These are phyloP conservation scores for Lasioglossum calceatum DNA, from an alignment of 2,888 invertebrate species.

Conservation along the genomic window DNA sequence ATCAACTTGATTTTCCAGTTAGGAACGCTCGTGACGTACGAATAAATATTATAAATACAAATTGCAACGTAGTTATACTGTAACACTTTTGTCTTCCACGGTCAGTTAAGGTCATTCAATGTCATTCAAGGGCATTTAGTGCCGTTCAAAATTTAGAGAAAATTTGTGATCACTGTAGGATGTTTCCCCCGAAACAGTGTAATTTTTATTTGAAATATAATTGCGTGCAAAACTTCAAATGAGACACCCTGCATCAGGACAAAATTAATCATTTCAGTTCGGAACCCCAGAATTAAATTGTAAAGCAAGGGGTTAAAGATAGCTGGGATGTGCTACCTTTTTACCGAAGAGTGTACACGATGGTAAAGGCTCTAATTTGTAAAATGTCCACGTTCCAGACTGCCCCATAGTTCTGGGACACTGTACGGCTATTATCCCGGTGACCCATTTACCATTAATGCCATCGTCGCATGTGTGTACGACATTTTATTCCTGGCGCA, in stretches of 20 bases:
- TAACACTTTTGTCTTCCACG: no score
- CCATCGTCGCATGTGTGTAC: slow-evolving; percentile 10
- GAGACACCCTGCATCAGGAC: background rate
- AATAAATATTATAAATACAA: background rate
- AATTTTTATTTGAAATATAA: background rate
- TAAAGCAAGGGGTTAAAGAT: background rate
- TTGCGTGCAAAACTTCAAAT: background rate
- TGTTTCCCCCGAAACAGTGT: background rate
- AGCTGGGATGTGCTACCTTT: background rate
- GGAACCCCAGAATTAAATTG: background rate
- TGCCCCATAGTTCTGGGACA: background rate
- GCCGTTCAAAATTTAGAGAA: no score
- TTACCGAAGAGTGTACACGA: background rate
- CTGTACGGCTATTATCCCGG: background rate
- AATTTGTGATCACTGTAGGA: no score
- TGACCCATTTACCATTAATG: slow-evolving; percentile 44
- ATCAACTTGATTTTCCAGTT: background rate
- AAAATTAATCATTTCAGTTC: background rate
- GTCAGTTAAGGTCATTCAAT: no score
- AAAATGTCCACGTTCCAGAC: background rate
- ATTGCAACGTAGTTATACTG: background rate
- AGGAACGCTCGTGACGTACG: background rate
- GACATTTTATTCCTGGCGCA: slow-evolving; percentile 21
- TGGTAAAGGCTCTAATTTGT: background rate
- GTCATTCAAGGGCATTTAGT: no score